Percentiles rank a stretch among this genome's conserved stretches.
Evolutionary conservation across 2,797 vertebrate species (phyloP).

Genomic region (Tenualosa thibaudeaui): DNA sequence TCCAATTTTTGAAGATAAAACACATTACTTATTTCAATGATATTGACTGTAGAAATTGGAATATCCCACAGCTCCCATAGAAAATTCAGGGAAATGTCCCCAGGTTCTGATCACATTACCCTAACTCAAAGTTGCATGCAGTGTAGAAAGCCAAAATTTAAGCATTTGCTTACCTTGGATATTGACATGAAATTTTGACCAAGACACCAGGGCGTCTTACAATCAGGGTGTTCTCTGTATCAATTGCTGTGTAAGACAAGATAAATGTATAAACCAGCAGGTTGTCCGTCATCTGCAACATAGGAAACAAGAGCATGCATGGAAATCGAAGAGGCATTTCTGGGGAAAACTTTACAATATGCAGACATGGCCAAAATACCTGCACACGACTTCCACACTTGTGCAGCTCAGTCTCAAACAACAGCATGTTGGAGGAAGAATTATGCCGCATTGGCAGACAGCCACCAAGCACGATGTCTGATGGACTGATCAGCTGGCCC

Average conservation of each 20-base stretch:
- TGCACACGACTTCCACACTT: slow-evolving; percentile 33
- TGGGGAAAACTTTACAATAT: background rate
- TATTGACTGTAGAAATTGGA: no score
- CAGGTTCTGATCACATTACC: background rate
- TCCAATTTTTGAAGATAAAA: no score
- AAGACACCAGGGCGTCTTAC: slow-evolving; percentile 9
- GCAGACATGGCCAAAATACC: slow-evolving; percentile 19
- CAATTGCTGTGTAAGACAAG: slow-evolving; percentile 11
- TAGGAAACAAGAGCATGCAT: background rate
- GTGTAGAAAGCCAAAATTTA: background rate
- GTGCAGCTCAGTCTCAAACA: slow-evolving; percentile 40
- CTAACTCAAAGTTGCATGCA: background rate
- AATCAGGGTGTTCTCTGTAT: background rate
- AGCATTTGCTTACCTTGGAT: slow-evolving; percentile 26
- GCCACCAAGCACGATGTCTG: slow-evolving; percentile 31
- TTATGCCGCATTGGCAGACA: slow-evolving; percentile 23
- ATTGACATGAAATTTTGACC: slow-evolving; percentile 32
- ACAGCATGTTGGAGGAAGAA: background rate
- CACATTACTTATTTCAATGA: no score
- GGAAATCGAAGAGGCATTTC: background rate
- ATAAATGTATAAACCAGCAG: slow-evolving; percentile 14
- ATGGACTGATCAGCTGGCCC: slow-evolving; percentile 29
- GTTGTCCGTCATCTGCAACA: slow-evolving; percentile 22
- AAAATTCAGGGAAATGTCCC: no score
- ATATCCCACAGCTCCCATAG: background rate